Evolutionary conservation across 2,797 vertebrate genomes (phyloP), one percentile per base, ranked within the genome.

Genomic region (Chelon auratus): DNA sequence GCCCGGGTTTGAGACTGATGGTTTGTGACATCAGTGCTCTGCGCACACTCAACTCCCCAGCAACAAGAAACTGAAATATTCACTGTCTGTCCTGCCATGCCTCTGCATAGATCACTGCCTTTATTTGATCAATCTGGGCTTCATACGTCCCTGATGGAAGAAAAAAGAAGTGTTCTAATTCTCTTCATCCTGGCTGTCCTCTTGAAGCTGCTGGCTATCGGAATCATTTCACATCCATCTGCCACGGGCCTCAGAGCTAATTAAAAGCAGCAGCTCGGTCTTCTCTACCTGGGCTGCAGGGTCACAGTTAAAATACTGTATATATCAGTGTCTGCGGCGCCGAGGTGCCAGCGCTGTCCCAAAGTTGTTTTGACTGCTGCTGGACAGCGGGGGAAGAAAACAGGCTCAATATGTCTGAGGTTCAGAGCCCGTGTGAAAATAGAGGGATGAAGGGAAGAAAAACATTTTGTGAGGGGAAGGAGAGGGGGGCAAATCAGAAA

Each of bases 191-290:
- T 59, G 37, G 58, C 68, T 60, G 77, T 86, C 80, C 72, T 85
- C 80, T 77, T 71, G 56, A 87, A 83, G 81, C 85, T 79, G 70
- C 72, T 36, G 74, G 86, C 71, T 62, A 87, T 80, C 75, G 71
- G 51, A 87, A 82, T 78, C 80, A 77, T 73, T 91, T 83, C 87
- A 70, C 65, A 65, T 89, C 89, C 89, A 87, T 89, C 89, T 90
- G 88, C 86, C 82, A 70, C 71, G 56, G 68, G 83, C 81, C 80
- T 73, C 84, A 59, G 62, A 88, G 85, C 87, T 90, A 85, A 93
- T 92, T 90, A 88, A 87, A 87, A 86, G 51, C 80, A 69, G 84
- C 74, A 65, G 75, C 73, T 75, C 52, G n/a, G 68, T 60, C 68
- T 18, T 53, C 70, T 59, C 53, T 10, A 88, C 84, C 84, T 63